A percentile compares a stretch with the other conserved stretches of the same genome.
Conservation (phyloP, 2,888 invertebrate genomes). For the Busseola fusca region DNA sequence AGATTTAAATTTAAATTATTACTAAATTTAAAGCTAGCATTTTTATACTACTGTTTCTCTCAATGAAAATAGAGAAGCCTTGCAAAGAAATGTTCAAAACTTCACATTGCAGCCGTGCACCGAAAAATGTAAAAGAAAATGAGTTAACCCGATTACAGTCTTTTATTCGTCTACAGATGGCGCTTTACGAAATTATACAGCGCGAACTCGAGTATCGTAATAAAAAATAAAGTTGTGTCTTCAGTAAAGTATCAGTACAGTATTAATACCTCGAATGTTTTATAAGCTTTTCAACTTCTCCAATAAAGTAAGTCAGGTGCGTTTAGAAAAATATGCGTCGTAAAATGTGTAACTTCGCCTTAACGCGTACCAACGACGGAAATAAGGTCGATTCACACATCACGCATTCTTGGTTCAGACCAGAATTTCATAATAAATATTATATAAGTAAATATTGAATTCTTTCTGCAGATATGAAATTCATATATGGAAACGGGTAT, state of each 20-base stretch:
- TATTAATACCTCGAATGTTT: slow-evolving; percentile 53
- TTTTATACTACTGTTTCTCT: too few relatives aligned
- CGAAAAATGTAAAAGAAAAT: background rate
- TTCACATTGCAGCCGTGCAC: background rate
- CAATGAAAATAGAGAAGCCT: background rate
- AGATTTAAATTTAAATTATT: too few relatives aligned
- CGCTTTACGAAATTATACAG: slow-evolving; percentile 40
- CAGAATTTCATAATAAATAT: slow-evolving; percentile 45
- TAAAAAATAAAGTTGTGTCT: slow-evolving; percentile 45
- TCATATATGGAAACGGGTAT: background rate
- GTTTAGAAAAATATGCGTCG: slow-evolving; percentile 63
- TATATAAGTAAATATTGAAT: slow-evolving; percentile 31
- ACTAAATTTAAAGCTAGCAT: too few relatives aligned
- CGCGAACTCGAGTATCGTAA: slow-evolving; percentile 40
- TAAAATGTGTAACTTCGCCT: slow-evolving; percentile 56
- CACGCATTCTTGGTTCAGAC: slow-evolving; percentile 15
- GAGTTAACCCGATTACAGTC: background rate
- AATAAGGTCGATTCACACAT: slow-evolving; percentile 41
- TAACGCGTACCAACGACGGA: slow-evolving; percentile 37
- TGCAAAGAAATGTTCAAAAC: background rate
- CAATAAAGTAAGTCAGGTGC: slow-evolving; percentile 64
- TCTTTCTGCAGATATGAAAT: slow-evolving; percentile 4
- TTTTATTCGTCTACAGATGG: slow-evolving; percentile 28
- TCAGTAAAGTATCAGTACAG: slow-evolving; percentile 39
- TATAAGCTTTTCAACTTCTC: slow-evolving; percentile 60